Percentiles rank a stretch among this genome's conserved stretches.
phyloP scores from a whole-genome alignment of 2,797 vertebrate species.

The Darevskia nairensis region DNA sequence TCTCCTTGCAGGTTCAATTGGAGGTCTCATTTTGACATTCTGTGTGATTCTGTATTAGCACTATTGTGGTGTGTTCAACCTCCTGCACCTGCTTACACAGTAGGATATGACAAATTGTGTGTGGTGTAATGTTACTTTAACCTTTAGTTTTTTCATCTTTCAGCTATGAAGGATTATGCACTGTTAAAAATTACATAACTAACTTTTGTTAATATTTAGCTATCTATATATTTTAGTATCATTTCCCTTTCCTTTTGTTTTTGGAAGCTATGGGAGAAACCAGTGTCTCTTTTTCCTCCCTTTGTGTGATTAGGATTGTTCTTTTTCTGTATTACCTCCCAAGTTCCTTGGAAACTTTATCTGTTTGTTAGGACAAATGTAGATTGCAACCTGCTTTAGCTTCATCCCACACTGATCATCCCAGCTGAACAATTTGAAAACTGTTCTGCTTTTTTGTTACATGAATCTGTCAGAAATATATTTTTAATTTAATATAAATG shows the following conservation, averaged over 20 bases:
- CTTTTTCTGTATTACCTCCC: conserved; percentile 62
- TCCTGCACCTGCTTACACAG: conserved; percentile 84
- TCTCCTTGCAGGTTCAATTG: conserved; percentile 77
- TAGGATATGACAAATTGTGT: conserved; percentile 80
- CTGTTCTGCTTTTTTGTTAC: conserved; percentile 99
- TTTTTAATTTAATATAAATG: conserved; percentile 99
- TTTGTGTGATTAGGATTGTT: conserved; percentile 71
- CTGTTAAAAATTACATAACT: conserved; percentile 80
- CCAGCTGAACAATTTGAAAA: conserved; percentile 95
- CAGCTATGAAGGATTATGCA: conserved; percentile 79
- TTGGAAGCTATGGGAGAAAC: conserved; percentile 75
- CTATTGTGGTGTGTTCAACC: conserved; percentile 86
- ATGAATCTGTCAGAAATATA: conserved; percentile 99
- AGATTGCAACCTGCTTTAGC: conserved; percentile 76
- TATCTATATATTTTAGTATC: conserved; percentile 79
- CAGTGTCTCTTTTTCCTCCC: conserved; percentile 68
- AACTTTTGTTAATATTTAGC: conserved; percentile 81
- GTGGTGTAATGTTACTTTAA: conserved; percentile 80
- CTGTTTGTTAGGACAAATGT: conserved; percentile 76
- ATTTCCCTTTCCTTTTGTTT: conserved; percentile 73
- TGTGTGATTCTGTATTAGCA: conserved; percentile 88
- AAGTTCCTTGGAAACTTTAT: conserved; percentile 72
- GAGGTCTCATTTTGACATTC: conserved; percentile 83
- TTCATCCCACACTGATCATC: conserved; percentile 81
- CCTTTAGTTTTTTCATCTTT: conserved; percentile 78